Conservation (phyloP, 2,797 vertebrate species). For the Loriculus beryllinus region DNA sequence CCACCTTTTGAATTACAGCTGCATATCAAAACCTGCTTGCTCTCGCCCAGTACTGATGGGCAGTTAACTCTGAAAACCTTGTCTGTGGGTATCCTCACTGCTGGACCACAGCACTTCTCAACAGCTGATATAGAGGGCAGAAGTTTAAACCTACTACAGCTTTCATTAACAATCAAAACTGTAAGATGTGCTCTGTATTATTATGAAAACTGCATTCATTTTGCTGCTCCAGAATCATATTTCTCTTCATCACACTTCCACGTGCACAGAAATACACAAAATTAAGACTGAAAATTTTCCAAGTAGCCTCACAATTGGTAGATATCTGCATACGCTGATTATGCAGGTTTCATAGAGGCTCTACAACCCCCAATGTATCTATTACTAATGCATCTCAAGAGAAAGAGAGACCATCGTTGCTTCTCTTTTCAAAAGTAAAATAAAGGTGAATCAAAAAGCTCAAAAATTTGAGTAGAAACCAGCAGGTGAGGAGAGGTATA, state of each 20-base stretch:
- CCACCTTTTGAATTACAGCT: background rate
- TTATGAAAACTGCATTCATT: background rate
- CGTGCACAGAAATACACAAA: background rate
- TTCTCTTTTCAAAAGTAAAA: background rate
- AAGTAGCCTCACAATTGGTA: background rate
- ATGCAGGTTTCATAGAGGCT: background rate
- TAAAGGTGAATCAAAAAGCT: background rate
- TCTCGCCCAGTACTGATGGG: background rate
- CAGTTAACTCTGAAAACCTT: background rate
- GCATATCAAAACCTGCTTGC: background rate
- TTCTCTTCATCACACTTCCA: background rate
- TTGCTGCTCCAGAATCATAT: background rate
- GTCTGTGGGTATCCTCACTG: background rate
- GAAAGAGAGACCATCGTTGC: background rate
- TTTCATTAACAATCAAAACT: background rate
- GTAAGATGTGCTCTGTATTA: background rate
- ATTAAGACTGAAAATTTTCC: background rate
- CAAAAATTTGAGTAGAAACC: background rate
- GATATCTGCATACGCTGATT: background rate
- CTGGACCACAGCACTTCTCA: background rate
- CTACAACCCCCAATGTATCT: background rate
- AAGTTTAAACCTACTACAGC: background rate
- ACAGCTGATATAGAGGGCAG: background rate
- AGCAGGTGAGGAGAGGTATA: background rate
- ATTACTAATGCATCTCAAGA: background rate